Evolutionary conservation across 2,888 invertebrate species (phyloP).

Genomic region (Aleiodes alternator): DNA sequence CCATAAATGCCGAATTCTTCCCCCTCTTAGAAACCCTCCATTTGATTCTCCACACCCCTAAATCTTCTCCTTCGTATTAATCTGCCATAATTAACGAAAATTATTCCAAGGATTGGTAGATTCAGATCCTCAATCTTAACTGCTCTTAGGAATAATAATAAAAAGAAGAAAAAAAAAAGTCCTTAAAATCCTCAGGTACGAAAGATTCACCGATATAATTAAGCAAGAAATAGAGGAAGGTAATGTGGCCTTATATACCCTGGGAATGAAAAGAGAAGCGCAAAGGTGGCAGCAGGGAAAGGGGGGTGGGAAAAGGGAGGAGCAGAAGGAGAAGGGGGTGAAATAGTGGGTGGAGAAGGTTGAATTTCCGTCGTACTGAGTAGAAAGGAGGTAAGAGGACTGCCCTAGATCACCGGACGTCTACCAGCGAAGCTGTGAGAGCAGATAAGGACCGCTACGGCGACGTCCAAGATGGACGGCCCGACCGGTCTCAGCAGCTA

Average conservation of each 20-base stretch:
- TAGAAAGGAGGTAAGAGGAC: constrained; percentile 62
- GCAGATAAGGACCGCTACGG: constrained; percentile 75
- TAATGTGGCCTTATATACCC: constrained; percentile 39
- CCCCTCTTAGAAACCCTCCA: too few species aligned
- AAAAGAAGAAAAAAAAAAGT: background rate
- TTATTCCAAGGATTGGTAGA: background rate
- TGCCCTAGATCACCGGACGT: constrained; percentile 75
- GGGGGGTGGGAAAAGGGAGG: background rate
- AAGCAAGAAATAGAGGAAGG: constrained; percentile 61
- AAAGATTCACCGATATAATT: constrained; percentile 62
- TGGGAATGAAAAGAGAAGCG: constrained; percentile 18
- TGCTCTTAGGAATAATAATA: background rate
- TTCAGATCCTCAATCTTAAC: background rate
- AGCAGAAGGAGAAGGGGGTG: background rate
- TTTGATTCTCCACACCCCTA: background rate
- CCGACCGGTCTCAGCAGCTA: constrained; percentile 70
- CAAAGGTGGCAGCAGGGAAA: constrained; percentile 47
- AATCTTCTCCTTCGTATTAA: background rate
- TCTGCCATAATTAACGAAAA: constrained; percentile 4
- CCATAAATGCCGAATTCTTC: too few species aligned
- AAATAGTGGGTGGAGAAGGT: constrained; percentile 18
- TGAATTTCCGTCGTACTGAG: constrained; percentile 14
- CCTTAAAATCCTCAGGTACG: constrained; percentile 16
- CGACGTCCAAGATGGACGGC: constrained; percentile 75
- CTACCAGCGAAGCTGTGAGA: constrained; percentile 75